Evolutionary conservation across 1,140 invertebrate species (phyloP), one percentile per base, ranked within the genome.

Genomic region (Trissolcus basalis): DNA sequence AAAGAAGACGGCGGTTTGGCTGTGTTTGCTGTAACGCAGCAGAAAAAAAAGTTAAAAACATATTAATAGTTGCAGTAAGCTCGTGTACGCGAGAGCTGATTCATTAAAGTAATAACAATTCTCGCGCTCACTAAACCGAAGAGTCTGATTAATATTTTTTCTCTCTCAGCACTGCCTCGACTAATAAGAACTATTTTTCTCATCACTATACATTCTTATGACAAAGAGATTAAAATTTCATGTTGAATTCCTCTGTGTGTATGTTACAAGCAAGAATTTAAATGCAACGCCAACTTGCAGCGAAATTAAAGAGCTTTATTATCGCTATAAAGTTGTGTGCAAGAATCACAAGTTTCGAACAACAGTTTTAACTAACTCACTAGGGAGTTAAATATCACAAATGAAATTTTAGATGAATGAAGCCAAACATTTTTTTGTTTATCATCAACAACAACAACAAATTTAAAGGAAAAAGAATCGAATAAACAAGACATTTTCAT

Each of bases 61-160:
- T 63, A 69, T 60, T 61, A 70, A 70, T 56, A 61, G 56, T 61
- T 55, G 51, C 12, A 36, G 47, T 27, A 45, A 12, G 43, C 51
- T 56, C 68, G 68, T 61, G 56, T 53, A 27, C 11, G 33, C 36
- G 11, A 43, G 41, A 0, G 14, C 12, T 36, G 74, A 72, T 76
- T 78, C 74, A 78, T 74, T 74, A 70, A 9, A 14, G 51, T 63
- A 76, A 78, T 80, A 81, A 82, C 77, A 77, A 80, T 27, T 27
- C 19, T 27, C 6, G 19, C 19, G 19, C 19, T 27, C 19, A n/a
- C n/a, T n/a, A n/a, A n/a, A n/a, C n/a, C n/a, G n/a, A n/a, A n/a
- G n/a, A n/a, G n/a, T n/a, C n/a, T n/a, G n/a, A n/a, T n/a, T n/a
- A n/a, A n/a, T n/a, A n/a, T n/a, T n/a, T 27, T 27, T 78, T 78